Evolutionary conservation across 2,113 vertebrate species (phyloP), one percentile per base, ranked within the genome.

Genomic region (Scophthalmus maximus): DNA sequence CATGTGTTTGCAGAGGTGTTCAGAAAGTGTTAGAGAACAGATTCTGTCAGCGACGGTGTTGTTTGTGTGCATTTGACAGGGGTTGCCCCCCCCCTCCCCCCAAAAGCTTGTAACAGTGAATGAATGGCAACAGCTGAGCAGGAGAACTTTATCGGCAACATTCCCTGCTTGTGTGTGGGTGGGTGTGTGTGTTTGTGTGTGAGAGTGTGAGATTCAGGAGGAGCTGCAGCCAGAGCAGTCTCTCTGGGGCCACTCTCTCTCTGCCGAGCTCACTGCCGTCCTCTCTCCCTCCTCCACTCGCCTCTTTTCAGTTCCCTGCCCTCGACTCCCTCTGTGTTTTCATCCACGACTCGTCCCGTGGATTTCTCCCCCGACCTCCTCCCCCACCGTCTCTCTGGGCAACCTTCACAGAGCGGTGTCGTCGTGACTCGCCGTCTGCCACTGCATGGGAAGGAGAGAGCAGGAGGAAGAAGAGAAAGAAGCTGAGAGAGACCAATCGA

Each of bases 111-210:
- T 78, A 87, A 76, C 78, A 57, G 83, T 88, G 82, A 94, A 92
- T 83, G 91, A 92, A 89, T 89, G 86, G 91, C 89, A 93, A 93
- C 93, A 94, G 93, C 93, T 94, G 93, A 93, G 87, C 87, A 73
- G 85, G 86, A 92, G 85, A 88, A 88, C 90, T 91, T 92, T 87
- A 90, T 91, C 86, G 75, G 83, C 84, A 79, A 46, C 70, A 66
- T 77, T 84, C 66, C 30, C 52, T 55, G 70, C 67, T 23, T 69
- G 36, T 71, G 70, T 69, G 81, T 52, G 68, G 55, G 44, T 27
- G 71, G 55, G 44, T 27, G 71, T 36, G 70, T 8, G 56, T 23
- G 68, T 25, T 23, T 23, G 76, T 23, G 62, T 3, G 44, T 26
- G 40, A 20, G 76, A n/a, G 67, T 2, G 49, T 3, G 69, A 68